Evolutionary conservation across 2,113 vertebrate species (phyloP).

Genomic region (Tenebrosternarchus preto): DNA sequence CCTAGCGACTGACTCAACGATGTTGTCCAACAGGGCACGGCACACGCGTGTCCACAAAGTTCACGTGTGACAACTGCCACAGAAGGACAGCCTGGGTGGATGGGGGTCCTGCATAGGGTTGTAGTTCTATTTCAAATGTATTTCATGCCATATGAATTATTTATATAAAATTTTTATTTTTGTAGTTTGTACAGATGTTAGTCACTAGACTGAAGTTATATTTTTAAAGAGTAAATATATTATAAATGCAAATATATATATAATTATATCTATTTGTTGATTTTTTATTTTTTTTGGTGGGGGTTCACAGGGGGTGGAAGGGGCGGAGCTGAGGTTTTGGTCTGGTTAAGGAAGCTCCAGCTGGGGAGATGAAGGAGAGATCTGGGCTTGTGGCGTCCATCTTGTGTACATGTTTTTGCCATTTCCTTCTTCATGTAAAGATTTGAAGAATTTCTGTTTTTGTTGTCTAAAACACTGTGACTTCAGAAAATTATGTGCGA

Average conservation of each 20-base stretch:
- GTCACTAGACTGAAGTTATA: conserved; percentile 88
- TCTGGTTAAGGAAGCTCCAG: conserved; percentile 56
- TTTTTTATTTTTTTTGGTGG: conserved; percentile 59
- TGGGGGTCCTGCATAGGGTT: conserved; percentile 72
- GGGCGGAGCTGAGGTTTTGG: conserved; percentile 36
- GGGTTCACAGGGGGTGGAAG: conserved; percentile 25
- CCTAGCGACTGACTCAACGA: conserved; percentile 71
- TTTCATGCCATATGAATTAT: conserved; percentile 90
- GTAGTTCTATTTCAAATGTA: conserved; percentile 80
- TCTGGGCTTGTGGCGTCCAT: conserved; percentile 62
- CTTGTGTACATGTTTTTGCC: conserved; percentile 63
- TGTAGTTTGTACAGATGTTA: conserved; percentile 93
- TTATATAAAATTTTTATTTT: conserved; percentile 96
- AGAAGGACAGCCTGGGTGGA: conserved; percentile 49
- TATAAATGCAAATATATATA: conserved; percentile 85
- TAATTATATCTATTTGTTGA: conserved; percentile 82
- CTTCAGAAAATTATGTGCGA: conserved; percentile 79
- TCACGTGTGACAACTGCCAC: conserved; percentile 3
- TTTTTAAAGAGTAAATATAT: conserved; percentile 96
- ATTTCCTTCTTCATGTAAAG: conserved; percentile 65
- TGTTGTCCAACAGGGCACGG: conserved; percentile 39
- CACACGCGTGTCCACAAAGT: conserved; percentile 45
- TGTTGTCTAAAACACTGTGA: conserved; percentile 82
- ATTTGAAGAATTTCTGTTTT: conserved; percentile 65
- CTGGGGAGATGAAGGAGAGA: conserved; percentile 73